phyloP scores from a whole-genome alignment of 2,113 vertebrate genomes.

The Montifringilla adamsi region DNA sequence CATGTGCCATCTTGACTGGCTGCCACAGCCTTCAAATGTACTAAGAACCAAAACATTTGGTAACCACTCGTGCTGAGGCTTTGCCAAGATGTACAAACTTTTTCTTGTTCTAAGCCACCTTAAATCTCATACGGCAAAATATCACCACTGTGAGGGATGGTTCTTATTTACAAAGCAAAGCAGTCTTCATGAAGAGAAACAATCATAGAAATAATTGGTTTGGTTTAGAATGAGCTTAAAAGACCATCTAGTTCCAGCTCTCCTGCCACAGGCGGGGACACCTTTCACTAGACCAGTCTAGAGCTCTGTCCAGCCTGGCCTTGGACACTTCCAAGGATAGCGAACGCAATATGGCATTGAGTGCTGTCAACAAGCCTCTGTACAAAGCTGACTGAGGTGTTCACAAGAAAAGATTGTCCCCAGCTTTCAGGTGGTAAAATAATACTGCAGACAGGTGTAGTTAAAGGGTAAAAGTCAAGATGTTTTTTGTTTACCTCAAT shows the following conservation, averaged over 20 bases:
- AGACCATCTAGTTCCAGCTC: neutral
- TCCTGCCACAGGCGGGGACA: neutral
- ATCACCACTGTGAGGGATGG: neutral
- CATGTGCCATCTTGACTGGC: neutral
- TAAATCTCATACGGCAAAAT: neutral
- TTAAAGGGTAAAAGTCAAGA: neutral
- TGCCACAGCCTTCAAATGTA: neutral
- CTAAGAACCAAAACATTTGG: neutral
- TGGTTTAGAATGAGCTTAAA: neutral
- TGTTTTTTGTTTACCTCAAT: neutral
- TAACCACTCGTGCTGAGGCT: neutral
- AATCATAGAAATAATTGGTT: neutral
- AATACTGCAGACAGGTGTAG: neutral
- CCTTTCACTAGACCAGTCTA: neutral
- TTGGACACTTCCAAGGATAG: neutral
- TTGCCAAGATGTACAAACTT: neutral
- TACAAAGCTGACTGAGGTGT: neutral
- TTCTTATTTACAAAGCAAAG: neutral
- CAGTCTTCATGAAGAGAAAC: neutral
- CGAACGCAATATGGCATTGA: fast-evolving
- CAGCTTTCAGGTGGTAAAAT: neutral
- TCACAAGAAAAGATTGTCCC: neutral
- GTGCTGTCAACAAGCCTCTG: neutral
- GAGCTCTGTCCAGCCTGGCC: neutral
- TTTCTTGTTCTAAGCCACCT: neutral